Conservation (phyloP, 2,113 vertebrate genomes). For the Gambusia holbrooki region DNA sequence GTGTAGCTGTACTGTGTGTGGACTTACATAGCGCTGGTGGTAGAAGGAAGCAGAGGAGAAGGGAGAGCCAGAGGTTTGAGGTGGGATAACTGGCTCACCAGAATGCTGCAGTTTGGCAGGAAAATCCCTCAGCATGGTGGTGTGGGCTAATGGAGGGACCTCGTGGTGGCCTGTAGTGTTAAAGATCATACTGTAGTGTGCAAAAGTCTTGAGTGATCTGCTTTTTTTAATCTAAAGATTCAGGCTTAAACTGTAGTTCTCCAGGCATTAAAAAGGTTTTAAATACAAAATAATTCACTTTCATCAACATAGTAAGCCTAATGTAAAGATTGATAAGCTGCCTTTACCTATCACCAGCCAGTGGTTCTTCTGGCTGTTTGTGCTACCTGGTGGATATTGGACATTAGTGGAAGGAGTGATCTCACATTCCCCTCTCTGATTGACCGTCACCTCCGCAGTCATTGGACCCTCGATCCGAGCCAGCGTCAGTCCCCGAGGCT, state of each 20-base stretch:
- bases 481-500: conserved; percentile 92
- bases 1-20: not conserved
- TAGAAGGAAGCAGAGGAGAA: conserved; percentile 40
- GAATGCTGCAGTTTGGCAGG: conserved; percentile 79
- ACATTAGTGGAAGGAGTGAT: conserved; percentile 91
- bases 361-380: conserved; percentile 83
- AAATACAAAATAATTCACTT: not conserved
- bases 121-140: conserved; percentile 91
- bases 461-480: conserved; percentile 87
- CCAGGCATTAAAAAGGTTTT: not conserved
- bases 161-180: conserved; percentile 88
- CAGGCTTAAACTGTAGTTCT: not conserved
- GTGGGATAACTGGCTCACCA: conserved; percentile 79
- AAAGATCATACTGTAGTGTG: conserved; percentile 2
- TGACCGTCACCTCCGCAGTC: conserved; percentile 88
- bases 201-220: too few species aligned
- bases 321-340: not conserved
- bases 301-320: not conserved
- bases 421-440: conserved; percentile 88
- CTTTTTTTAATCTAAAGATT: not conserved
- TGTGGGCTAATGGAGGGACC: conserved; percentile 89
- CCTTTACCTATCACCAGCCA: conserved; percentile 93
- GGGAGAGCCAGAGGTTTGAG: conserved; percentile 50
- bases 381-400: conserved; percentile 90
- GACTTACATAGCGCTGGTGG: conserved; percentile 65